Conservation (phyloP, 2,888 invertebrate species). For the Nephrotoma guestfalica region DNA sequence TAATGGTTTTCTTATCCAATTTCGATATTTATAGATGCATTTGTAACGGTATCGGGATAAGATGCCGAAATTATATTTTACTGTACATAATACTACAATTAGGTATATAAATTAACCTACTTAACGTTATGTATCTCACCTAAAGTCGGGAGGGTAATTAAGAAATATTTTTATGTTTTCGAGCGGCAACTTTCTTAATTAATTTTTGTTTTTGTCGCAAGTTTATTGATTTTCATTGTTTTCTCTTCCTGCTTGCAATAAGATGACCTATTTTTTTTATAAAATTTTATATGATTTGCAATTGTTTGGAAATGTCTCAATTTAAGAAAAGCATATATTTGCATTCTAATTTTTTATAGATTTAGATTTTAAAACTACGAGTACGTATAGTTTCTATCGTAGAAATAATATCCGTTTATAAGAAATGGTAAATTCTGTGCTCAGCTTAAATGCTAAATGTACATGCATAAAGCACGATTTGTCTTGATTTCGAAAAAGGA, state of each 20-base stretch:
- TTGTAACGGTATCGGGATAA: no score
- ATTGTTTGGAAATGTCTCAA: background rate
- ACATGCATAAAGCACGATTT: background rate
- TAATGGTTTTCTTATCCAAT: background rate
- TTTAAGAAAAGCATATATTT: background rate
- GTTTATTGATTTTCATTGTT: background rate
- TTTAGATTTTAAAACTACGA: background rate
- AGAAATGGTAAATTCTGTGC: background rate
- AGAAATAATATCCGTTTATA: background rate
- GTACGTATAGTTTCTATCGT: background rate
- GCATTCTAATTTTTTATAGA: no score
- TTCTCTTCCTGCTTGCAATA: background rate
- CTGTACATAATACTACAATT: background rate
- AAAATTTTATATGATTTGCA: background rate
- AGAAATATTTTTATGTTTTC: background rate
- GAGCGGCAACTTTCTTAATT: background rate
- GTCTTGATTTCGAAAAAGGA: background rate
- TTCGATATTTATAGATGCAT: background rate
- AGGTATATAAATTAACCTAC: background rate
- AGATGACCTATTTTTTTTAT: background rate
- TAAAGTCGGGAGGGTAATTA: background rate
- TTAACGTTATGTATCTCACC: background rate
- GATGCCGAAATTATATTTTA: background rate
- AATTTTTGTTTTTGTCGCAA: background rate
- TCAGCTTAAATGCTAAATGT: background rate